Evolutionary conservation across 2,888 invertebrate genomes (phyloP).

Genomic region (Melipona bicolor): DNA sequence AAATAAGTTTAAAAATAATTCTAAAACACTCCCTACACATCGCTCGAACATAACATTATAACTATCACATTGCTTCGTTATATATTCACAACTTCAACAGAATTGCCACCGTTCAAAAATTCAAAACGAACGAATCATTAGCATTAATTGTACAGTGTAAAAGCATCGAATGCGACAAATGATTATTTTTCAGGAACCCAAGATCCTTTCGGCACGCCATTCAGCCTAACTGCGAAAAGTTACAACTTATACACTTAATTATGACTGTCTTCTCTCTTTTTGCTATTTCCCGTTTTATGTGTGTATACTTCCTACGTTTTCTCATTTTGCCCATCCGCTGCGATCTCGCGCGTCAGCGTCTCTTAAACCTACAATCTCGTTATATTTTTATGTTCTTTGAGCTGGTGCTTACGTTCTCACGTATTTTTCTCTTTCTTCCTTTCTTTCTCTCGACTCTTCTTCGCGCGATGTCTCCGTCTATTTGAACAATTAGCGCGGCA

Average conservation of each 20-base stretch:
- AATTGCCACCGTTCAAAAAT: neutral
- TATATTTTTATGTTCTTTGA: constrained; percentile 72
- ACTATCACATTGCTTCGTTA: constrained; percentile 26
- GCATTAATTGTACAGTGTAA: neutral
- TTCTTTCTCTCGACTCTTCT: neutral
- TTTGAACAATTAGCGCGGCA: constrained; percentile 23
- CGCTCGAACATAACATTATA: neutral
- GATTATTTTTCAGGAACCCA: constrained; percentile 36
- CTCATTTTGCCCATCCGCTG: constrained; percentile 9
- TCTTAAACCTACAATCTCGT: constrained; percentile 64
- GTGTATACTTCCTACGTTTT: constrained; percentile 1
- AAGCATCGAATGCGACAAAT: neutral
- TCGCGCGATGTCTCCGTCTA: constrained; percentile 11
- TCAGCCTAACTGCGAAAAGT: constrained; percentile 55
- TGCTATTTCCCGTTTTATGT: constrained; percentile 21
- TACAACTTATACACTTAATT: constrained; percentile 61
- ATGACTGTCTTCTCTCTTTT: constrained; percentile 21
- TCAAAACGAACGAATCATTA: neutral
- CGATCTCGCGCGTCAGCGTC: constrained; percentile 46
- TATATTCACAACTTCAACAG: neutral
- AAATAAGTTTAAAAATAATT: neutral
- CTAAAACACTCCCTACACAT: neutral
- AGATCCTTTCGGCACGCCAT: constrained; percentile 57
- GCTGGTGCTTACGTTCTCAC: constrained; percentile 77
- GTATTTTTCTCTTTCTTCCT: constrained; percentile 20